phyloP scores from a whole-genome alignment of 2,888 invertebrate genomes.

The Polietes domitor region DNA sequence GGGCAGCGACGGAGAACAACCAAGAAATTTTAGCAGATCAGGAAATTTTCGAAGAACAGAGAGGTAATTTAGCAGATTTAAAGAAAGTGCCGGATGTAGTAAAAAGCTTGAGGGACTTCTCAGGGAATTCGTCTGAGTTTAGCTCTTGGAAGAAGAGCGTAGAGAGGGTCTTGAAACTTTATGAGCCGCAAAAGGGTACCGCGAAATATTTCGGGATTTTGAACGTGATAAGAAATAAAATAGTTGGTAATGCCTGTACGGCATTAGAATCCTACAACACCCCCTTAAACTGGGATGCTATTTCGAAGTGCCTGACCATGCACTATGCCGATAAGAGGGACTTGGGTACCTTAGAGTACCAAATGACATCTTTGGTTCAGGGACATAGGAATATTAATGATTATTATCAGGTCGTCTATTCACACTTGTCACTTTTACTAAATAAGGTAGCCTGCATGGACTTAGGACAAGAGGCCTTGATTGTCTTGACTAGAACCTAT shows the following conservation, averaged over 20 bases:
- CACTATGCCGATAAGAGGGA: conserved; percentile 29
- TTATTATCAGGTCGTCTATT: conserved; percentile 23
- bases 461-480: not conserved
- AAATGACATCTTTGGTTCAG: conserved; percentile 29
- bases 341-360: conserved; percentile 26
- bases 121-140: not conserved
- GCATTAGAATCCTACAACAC: conserved; percentile 25
- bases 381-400: conserved; percentile 33
- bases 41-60: conserved; percentile 7
- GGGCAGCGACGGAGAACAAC: not conserved
- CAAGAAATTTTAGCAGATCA: not conserved
- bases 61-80: conserved; percentile 10
- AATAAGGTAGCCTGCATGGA: conserved; percentile 24
- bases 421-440: conserved; percentile 20
- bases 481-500: conserved; percentile 24
- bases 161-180: not conserved
- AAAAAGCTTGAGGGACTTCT: not conserved
- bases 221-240: conserved; percentile 28
- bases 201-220: conserved; percentile 26
- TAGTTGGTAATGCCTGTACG: conserved; percentile 5
- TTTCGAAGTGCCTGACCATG: not conserved
- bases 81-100: conserved; percentile 7
- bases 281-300: conserved; percentile 13
- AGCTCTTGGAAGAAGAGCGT: conserved; percentile 17
- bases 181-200: conserved; percentile 12